Evolutionary conservation across 2,113 vertebrate genomes (phyloP).

Genomic region (Apistogramma diplotaenia): DNA sequence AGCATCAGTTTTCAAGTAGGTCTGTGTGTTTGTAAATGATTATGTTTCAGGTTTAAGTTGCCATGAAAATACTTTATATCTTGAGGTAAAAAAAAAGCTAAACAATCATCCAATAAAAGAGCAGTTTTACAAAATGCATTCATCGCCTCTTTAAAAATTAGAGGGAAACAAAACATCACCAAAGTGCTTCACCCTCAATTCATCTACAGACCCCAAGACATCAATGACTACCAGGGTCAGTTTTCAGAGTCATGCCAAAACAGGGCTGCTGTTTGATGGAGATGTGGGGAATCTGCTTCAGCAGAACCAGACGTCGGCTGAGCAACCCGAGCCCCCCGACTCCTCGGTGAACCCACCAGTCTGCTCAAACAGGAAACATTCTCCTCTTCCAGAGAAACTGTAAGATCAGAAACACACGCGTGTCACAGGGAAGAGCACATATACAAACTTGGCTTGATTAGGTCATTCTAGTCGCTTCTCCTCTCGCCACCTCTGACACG

Average conservation of each 20-base stretch:
- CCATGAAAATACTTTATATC: background rate
- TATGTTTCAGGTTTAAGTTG: background rate
- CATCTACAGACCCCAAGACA: conserved; percentile 39
- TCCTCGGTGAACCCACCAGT: conserved; percentile 68
- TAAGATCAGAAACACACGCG: conserved; percentile 68
- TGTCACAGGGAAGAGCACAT: conserved; percentile 50
- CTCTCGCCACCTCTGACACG: background rate
- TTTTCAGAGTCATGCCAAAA: conserved; percentile 70
- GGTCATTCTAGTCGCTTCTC: conserved; percentile 29
- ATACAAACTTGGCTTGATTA: conserved; percentile 60
- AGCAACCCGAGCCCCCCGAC: conserved; percentile 69
- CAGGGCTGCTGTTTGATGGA: conserved; percentile 67
- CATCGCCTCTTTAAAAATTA: background rate
- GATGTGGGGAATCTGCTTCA: conserved; percentile 71
- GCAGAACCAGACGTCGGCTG: conserved; percentile 68
- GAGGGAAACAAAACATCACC: background rate
- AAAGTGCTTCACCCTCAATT: conserved; percentile 3
- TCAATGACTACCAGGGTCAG: conserved; percentile 60
- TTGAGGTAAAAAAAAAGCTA: background rate
- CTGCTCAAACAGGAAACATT: conserved; percentile 69
- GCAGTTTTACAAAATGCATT: background rate
- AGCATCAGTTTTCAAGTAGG: background rate
- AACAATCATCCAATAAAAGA: background rate
- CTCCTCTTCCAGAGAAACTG: conserved; percentile 49
- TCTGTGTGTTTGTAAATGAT: background rate